Evolutionary conservation across 2,797 vertebrate species (phyloP).

Genomic region (Peromyscus melanophrys): DNA sequence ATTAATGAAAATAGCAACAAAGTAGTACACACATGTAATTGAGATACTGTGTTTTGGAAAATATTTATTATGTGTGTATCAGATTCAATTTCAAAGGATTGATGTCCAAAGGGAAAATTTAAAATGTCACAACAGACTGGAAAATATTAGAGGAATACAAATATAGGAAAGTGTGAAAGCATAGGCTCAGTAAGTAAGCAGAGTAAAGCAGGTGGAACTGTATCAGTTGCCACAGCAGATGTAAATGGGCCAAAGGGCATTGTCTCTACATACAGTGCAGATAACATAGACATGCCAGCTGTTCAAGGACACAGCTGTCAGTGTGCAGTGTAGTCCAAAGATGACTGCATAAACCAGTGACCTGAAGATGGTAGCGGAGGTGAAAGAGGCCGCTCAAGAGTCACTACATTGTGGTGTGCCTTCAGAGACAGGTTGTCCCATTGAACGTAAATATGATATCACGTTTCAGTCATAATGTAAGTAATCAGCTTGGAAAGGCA

Average conservation of each 20-base stretch:
- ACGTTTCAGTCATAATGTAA: background rate
- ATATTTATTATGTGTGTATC: background rate
- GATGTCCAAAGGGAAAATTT: background rate
- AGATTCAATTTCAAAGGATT: background rate
- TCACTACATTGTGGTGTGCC: background rate
- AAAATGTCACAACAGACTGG: background rate
- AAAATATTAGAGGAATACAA: conserved; percentile 26
- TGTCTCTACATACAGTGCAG: background rate
- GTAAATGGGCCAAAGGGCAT: background rate
- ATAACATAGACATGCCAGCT: background rate
- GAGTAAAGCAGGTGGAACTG: background rate
- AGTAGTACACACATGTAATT: background rate
- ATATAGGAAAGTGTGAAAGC: background rate
- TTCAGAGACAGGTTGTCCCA: background rate
- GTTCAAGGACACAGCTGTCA: background rate
- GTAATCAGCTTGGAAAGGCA: background rate
- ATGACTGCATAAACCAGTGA: background rate
- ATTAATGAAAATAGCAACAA: background rate
- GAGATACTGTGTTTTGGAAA: conserved; percentile 1
- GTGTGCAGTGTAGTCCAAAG: background rate
- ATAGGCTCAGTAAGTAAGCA: background rate
- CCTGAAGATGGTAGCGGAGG: background rate
- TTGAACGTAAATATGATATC: background rate
- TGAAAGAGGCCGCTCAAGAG: background rate
- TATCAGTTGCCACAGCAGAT: background rate